Evolutionary conservation across 2,113 vertebrate genomes (phyloP), one percentile per base, ranked within the genome.

Genomic region (Myrmecophaga tridactyla): DNA sequence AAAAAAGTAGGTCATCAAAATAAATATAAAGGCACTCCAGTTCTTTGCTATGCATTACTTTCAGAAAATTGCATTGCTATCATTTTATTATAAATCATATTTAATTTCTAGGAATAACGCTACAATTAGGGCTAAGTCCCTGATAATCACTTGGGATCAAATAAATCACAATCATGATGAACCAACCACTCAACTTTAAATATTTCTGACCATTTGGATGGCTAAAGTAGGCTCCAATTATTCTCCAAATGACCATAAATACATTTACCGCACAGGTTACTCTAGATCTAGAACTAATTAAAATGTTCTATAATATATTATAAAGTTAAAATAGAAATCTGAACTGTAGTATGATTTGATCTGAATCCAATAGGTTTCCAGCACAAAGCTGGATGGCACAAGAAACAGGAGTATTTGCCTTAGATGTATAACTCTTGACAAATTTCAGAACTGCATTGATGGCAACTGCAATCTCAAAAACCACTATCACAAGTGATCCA

Each of bases 401-500:
- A 97, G 99, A 99, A 98, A 99, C 99, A 98, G 99, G 99, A 89
- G 98, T 99, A 98, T 99, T 99, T 98, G 98, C 99, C 80, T 98
- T 99, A 25, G 99, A 99, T 60, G 98, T 99, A 80, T 99, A 99
- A 97, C 99, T 99, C 96, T 99, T 98, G 99, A 99, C 98, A 99
- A 98, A 97, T 99, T 99, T 97, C 99, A 99, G 95, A 99, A 98
- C 89, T 96, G 98, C 96, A 99, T 99, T 99, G 99, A 97, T 98
- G 94, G 99, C 99, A 92, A 99, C 99, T 18, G 98, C 99, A 85
- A 99, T 98, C 97, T 99, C 99, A 58, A 99, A 99, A 98, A 99
- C 99, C 95, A 99, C 99, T 94, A 99, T 99, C 90, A 99, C 99
- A 82, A 98, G 99, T 63, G 99, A 99, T 92, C 99, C 99, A 99